Conservation (phyloP, 2,888 invertebrate species). For the Eugnorisma glareosa region DNA sequence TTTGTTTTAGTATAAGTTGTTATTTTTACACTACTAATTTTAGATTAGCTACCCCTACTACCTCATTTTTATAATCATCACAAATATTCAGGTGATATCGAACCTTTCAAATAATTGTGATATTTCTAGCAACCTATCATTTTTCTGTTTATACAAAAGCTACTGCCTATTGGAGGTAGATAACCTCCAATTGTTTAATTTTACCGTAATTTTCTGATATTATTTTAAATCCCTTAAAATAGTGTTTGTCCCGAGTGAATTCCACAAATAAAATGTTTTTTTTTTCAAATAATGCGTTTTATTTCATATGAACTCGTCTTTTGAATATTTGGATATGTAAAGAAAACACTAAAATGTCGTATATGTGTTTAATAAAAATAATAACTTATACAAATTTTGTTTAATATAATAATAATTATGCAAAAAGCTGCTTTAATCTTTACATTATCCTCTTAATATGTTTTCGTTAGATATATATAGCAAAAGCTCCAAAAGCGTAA, state of each 20-base stretch:
- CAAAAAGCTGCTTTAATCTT: slow-evolving; percentile 87
- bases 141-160: slow-evolving; percentile 8
- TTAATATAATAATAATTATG: slow-evolving; percentile 81
- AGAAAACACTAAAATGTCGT: slow-evolving; percentile 72
- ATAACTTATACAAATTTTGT: slow-evolving; percentile 82
- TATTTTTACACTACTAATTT: slow-evolving; percentile 30
- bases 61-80: slow-evolving; percentile 50
- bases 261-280: slow-evolving; percentile 34
- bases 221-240: background rate
- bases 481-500: slow-evolving; percentile 87
- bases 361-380: slow-evolving; percentile 86
- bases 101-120: slow-evolving; percentile 32
- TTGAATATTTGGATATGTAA: slow-evolving; percentile 58
- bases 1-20: slow-evolving; percentile 36
- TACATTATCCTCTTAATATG: slow-evolving; percentile 77
- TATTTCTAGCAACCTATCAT: slow-evolving; percentile 38
- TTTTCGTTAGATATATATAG: slow-evolving; percentile 81
- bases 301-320: background rate
- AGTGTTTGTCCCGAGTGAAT: slow-evolving; percentile 19
- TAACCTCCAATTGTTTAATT: slow-evolving; percentile 28
- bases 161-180: background rate
- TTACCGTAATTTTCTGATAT: slow-evolving; percentile 11
- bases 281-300: slow-evolving; percentile 25
- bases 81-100: slow-evolving; percentile 18
- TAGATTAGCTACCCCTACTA: slow-evolving; percentile 24